Conservation (phyloP, 2,888 invertebrate genomes). For the Hypselothyrea guttata region DNA sequence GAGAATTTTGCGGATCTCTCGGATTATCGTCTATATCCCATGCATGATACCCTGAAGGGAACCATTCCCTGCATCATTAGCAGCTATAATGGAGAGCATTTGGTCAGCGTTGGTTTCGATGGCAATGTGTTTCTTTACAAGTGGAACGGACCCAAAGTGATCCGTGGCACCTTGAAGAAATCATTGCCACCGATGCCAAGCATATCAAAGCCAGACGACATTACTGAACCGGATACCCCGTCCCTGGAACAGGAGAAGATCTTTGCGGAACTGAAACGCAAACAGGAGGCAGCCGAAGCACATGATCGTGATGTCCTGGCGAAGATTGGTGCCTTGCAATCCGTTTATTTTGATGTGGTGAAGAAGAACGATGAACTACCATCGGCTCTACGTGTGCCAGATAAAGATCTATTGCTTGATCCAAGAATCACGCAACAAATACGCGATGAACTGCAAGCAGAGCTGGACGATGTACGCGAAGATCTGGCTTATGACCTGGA, state of each 20-base stretch:
- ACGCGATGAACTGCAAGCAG: slow-evolving; percentile 84
- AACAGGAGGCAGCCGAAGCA: slow-evolving; percentile 81
- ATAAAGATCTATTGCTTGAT: slow-evolving; percentile 87
- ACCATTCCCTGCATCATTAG: slow-evolving; percentile 86
- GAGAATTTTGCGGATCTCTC: slow-evolving; percentile 84
- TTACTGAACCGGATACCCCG: slow-evolving; percentile 70
- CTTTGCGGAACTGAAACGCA: slow-evolving; percentile 84
- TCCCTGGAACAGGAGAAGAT: slow-evolving; percentile 87
- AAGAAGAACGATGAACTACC: slow-evolving; percentile 85
- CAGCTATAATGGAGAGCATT: slow-evolving; percentile 83
- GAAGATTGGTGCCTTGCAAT: slow-evolving; percentile 84
- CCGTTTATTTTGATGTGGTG: slow-evolving; percentile 85
- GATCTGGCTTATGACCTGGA: slow-evolving; percentile 88
- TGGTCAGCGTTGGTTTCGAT: slow-evolving; percentile 88
- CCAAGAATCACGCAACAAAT: slow-evolving; percentile 86
- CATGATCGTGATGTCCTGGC: slow-evolving; percentile 85
- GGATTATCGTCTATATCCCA: slow-evolving; percentile 87
- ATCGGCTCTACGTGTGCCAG: slow-evolving; percentile 84
- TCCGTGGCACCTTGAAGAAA: neutral
- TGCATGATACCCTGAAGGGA: slow-evolving; percentile 90
- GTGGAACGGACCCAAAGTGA: slow-evolving; percentile 81
- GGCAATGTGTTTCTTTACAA: slow-evolving; percentile 89
- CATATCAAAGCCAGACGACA: slow-evolving; percentile 55
- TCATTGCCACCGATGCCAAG: slow-evolving; percentile 30
- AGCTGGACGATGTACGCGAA: slow-evolving; percentile 85